Evolutionary conservation across 2,797 vertebrate species (phyloP).

Genomic region (Eospalax fontanierii): DNA sequence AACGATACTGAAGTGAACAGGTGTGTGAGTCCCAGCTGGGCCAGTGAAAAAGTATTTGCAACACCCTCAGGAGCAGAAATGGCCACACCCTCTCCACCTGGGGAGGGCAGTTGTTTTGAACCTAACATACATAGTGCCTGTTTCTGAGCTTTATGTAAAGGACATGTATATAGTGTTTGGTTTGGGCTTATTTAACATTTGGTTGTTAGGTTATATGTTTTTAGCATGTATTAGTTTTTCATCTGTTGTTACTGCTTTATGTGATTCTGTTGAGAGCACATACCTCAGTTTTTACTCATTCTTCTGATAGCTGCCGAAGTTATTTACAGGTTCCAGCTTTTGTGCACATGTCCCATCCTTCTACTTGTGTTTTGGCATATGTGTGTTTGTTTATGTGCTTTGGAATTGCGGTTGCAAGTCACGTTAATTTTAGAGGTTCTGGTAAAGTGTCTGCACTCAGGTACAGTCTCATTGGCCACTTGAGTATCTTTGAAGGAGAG

Average conservation of each 20-base stretch:
- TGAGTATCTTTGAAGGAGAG: background rate
- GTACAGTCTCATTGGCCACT: background rate
- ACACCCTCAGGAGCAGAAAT: background rate
- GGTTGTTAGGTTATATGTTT: conserved; percentile 29
- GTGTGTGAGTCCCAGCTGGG: background rate
- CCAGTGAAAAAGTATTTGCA: background rate
- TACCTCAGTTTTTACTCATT: background rate
- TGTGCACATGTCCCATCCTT: background rate
- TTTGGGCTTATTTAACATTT: conserved; percentile 15
- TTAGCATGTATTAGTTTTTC: background rate
- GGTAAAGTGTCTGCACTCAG: background rate
- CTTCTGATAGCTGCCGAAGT: background rate
- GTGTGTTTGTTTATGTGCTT: background rate
- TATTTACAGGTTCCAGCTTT: background rate
- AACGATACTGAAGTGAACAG: background rate
- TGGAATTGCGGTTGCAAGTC: background rate
- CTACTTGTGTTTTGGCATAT: background rate
- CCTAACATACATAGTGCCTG: background rate
- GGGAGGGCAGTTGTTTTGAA: background rate
- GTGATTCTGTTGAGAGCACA: background rate
- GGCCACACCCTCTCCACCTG: background rate
- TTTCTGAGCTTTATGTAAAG: conserved; percentile 35
- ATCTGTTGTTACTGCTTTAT: background rate
- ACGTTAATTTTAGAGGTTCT: background rate
- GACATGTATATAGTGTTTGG: background rate